Evolutionary conservation across 1,140 invertebrate species (phyloP), one percentile per base, ranked within the genome.

Genomic region (Camponotus vicinus): DNA sequence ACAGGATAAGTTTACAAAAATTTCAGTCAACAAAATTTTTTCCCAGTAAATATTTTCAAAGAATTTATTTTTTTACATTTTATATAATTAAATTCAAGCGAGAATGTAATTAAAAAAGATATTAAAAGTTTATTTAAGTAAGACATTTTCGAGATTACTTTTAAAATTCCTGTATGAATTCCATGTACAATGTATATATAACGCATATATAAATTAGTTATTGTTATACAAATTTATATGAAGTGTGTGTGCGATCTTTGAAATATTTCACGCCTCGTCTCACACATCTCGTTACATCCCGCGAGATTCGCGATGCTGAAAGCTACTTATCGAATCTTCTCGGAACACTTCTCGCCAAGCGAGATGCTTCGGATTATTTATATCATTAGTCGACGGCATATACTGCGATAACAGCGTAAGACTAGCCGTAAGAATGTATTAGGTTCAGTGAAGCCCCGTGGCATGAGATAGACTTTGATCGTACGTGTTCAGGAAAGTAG

Each of bases 351-450:
- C 11, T 71, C 32, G 13, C 15, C 11, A 34, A 37, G 9, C 18
- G 40, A 55, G 63, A 40, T 49, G 42, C 1, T 45, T 59, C 52
- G n/a, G 37, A 82, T 45, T 34, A 71, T 82, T 45, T 82, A 71
- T 59, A 34, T 59, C 37, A 15, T 69, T 57, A 13, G 7, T 6
- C 71, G n/a, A 42, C 37, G 32, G 42, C 34, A 18, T 6, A 32
- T 21, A 18, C 13, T 59, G 37, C 15, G 67, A 82, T 82, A 82
- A 73, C 32, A 42, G 27, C 42, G 67, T 82, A 82, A 82, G 67
- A 61, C 34, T 82, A 82, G n/a, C 66, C 52, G 13, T 73, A 82
- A 82, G 79, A 82, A 71, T 59, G 52, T n/a, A 37, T 45, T 13
- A 34, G 34, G 55, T 45, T 82, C 63, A 15, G 49, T 18, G 49